Conservation (phyloP, 2,888 invertebrate species). For the Plutella xylostella region DNA sequence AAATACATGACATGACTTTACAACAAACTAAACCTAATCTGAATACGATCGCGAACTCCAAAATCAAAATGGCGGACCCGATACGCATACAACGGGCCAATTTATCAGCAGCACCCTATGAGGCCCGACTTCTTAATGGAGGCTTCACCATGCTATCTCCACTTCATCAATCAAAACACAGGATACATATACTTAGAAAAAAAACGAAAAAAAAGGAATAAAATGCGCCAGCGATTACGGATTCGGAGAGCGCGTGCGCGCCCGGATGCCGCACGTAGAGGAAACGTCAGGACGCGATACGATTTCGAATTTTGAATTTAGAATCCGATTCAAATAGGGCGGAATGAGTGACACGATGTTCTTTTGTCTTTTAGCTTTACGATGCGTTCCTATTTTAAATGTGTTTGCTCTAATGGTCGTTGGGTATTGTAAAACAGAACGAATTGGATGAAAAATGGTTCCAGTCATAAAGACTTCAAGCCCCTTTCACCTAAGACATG, state of each 20-base stretch:
- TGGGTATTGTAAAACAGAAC: too few species aligned
- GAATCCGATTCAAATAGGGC: conserved; percentile 42
- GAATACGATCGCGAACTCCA: too few species aligned
- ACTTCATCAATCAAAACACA: conserved; percentile 58
- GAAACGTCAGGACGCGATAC: conserved; percentile 67
- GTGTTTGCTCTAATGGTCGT: neutral
- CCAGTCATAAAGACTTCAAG: too few species aligned
- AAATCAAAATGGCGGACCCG: too few species aligned
- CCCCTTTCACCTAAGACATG: too few species aligned
- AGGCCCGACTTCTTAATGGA: conserved; percentile 37
- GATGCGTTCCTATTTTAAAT: neutral
- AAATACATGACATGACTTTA: too few species aligned
- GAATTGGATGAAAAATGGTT: too few species aligned
- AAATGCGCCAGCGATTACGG: conserved; percentile 50
- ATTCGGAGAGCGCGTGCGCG: conserved; percentile 53
- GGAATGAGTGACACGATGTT: conserved; percentile 34
- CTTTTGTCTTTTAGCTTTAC: neutral
- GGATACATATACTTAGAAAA: conserved; percentile 39
- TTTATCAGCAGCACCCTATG: conserved; percentile 32
- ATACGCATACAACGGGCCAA: too few species aligned
- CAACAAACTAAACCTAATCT: too few species aligned
- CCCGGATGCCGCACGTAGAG: conserved; percentile 63
- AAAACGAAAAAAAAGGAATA: conserved; percentile 22
- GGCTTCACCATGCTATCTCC: conserved; percentile 45
- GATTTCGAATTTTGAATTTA: conserved; percentile 65